A percentile compares a stretch with the other conserved stretches of the same genome.
These are phyloP conservation scores for Acipenser ruthenus DNA, from an alignment of 2,797 vertebrate genomes.

Conservation along the genomic window DNA sequence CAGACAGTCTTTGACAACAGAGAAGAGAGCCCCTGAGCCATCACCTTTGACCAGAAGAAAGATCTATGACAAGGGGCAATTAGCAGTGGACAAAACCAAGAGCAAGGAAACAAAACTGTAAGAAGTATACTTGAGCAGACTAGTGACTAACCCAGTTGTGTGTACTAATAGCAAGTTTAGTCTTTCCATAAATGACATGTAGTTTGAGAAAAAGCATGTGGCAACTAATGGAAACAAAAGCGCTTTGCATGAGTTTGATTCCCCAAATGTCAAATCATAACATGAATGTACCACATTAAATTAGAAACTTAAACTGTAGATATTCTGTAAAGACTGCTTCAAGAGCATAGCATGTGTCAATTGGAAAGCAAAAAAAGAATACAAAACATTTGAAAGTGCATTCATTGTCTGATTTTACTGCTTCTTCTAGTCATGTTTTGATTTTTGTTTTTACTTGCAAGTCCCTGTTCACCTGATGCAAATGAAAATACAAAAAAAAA, in stretches of 20 bases:
- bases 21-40: conserved; percentile 72
- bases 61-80: conserved; percentile 60
- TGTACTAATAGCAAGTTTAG: conserved; percentile 5
- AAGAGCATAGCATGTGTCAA: too few species aligned
- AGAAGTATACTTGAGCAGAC: conserved; percentile 42
- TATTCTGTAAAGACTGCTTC: too few species aligned
- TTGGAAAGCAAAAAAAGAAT: too few species aligned
- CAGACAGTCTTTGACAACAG: conserved; percentile 64
- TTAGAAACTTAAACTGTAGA: too few species aligned
- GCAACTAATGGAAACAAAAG: conserved; percentile 2
- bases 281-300: conserved; percentile 12
- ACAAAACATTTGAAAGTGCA: too few species aligned
- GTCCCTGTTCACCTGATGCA: too few species aligned
- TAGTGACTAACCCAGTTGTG: conserved; percentile 4
- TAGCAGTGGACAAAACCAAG: conserved; percentile 63
- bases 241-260: conserved; percentile 9
- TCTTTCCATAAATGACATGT: conserved; percentile 4
- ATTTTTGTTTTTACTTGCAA: too few species aligned
- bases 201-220: conserved; percentile 13
- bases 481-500: too few species aligned
- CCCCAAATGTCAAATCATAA: conserved; percentile 3
- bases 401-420: too few species aligned
- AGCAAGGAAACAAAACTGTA: conserved; percentile 83
- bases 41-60: conserved; percentile 77
- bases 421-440: too few species aligned